Evolutionary conservation across 2,797 vertebrate genomes (phyloP).

Genomic region (Calcarius lapponicus): DNA sequence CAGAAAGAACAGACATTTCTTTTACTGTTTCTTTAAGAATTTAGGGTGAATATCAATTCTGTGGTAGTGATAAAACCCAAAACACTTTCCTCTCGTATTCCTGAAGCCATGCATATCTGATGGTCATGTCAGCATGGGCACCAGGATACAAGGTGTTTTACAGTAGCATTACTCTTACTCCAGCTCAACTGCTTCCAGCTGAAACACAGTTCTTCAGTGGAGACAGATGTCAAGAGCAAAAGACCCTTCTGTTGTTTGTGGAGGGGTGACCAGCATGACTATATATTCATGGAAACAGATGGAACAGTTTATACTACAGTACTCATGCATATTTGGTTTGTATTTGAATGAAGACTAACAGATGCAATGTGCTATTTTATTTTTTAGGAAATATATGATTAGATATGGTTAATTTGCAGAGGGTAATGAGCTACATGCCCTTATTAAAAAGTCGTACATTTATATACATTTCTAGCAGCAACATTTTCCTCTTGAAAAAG

Average conservation of each 20-base stretch:
- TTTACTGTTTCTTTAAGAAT: background rate
- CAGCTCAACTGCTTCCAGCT: background rate
- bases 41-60: background rate
- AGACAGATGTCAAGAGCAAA: constrained; percentile 45
- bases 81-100: background rate
- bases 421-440: constrained; percentile 63
- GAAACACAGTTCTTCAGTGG: constrained; percentile 18
- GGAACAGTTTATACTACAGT: constrained; percentile 58
- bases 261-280: constrained; percentile 35
- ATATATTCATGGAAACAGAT: constrained; percentile 61
- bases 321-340: constrained; percentile 64
- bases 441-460: constrained; percentile 54
- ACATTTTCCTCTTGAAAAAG: background rate
- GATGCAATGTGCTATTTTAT: constrained; percentile 59
- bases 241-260: constrained; percentile 48
- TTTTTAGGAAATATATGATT: constrained; percentile 67
- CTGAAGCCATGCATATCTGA: fast-evolving
- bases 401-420: constrained; percentile 64
- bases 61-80: background rate
- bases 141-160: background rate
- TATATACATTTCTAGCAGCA: constrained; percentile 4
- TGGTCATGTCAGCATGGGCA: background rate
- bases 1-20: background rate
- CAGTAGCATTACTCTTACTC: background rate
- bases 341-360: constrained; percentile 56